Percentiles rank a stretch among this genome's conserved stretches.
These are phyloP conservation scores for Bicyclus anynana DNA, from an alignment of 1,140 invertebrate genomes.

Conservation along the genomic window DNA sequence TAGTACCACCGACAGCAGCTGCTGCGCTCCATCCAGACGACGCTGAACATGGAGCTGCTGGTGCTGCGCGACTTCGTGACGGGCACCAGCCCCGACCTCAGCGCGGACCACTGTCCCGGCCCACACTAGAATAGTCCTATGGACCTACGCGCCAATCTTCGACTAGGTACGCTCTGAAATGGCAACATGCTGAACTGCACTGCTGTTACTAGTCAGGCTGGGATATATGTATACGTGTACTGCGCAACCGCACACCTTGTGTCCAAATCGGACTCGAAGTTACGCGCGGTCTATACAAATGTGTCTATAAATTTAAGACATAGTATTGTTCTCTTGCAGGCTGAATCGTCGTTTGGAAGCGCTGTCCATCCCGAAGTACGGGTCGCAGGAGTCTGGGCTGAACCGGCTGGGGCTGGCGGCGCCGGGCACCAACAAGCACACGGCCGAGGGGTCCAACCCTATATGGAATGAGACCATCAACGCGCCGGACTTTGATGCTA, in stretches of 20 bases:
- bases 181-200: too few species aligned
- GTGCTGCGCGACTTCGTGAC: conserved; percentile 67
- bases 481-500: conserved; percentile 68
- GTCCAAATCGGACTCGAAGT: too few species aligned
- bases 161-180: too few species aligned
- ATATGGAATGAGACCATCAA: conserved; percentile 78
- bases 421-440: conserved; percentile 83
- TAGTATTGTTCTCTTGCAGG: conserved; percentile 50
- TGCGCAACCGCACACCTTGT: too few species aligned
- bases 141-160: too few species aligned
- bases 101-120: conserved; percentile 41
- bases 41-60: conserved; percentile 22
- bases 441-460: conserved; percentile 82
- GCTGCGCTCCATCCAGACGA: conserved; percentile 7
- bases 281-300: too few species aligned
- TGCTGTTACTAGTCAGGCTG: too few species aligned
- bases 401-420: conserved; percentile 71
- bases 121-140: too few species aligned
- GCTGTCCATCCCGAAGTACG: conserved; percentile 79
- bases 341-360: conserved; percentile 77
- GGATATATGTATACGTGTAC: too few species aligned
- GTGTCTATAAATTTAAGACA: too few species aligned
- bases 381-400: conserved; percentile 79
- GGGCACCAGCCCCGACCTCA: conserved; percentile 30
- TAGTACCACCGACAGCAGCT: neutral